Conservation (phyloP, 2,113 vertebrate genomes). For the Vidua macroura region DNA sequence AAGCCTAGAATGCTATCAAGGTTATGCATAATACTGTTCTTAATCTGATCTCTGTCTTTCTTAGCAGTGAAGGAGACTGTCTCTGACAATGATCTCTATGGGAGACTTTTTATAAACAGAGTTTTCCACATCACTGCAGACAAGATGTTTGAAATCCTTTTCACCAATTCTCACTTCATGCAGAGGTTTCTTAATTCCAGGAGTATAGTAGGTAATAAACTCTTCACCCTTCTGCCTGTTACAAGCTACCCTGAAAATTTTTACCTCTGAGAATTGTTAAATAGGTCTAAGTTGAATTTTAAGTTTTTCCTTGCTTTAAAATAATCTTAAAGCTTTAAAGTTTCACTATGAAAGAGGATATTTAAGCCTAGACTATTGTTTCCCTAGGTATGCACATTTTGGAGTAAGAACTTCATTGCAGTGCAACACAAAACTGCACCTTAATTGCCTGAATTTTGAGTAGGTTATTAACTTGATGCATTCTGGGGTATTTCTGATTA, state of each 20-base stretch:
- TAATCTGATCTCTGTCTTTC: conserved; percentile 36
- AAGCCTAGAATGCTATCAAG: not conserved
- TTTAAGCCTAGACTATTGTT: not conserved
- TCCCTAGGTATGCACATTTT: not conserved
- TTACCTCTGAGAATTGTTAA: not conserved
- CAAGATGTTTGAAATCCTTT: conserved; percentile 94
- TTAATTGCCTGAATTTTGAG: not conserved
- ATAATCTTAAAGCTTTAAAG: not conserved
- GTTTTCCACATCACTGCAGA: conserved; percentile 90
- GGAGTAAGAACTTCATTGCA: not conserved
- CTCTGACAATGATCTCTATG: conserved; percentile 75
- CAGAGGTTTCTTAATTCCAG: conserved; percentile 82
- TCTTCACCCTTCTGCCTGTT: not conserved
- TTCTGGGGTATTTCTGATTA: not conserved
- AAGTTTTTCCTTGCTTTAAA: not conserved
- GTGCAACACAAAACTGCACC: not conserved
- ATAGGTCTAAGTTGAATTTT: not conserved
- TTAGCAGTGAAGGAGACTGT: conserved; percentile 77
- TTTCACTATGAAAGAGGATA: not conserved
- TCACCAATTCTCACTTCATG: conserved; percentile 88
- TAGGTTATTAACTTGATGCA: not conserved
- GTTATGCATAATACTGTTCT: not conserved
- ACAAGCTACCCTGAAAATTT: not conserved
- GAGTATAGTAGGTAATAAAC: conserved; percentile 85
- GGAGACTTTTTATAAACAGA: conserved; percentile 87